These are phyloP conservation scores for Eidolon helvum DNA, from an alignment of 2,113 vertebrate species.

Conservation along the genomic window DNA sequence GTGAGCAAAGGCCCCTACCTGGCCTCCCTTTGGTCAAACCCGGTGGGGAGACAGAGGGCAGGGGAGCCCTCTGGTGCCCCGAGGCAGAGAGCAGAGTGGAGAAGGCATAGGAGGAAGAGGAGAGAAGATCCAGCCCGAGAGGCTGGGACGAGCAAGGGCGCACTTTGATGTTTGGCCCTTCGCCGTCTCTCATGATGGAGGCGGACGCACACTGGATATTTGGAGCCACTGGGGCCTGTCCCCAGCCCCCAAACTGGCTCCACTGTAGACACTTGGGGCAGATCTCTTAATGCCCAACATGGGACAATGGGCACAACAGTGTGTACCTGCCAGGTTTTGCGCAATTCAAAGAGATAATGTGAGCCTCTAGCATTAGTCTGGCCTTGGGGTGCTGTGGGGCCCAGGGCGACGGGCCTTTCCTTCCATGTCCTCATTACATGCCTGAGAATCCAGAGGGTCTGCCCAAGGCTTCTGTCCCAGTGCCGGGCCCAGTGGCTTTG, in stretches of 20 bases:
- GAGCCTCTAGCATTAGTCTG: not conserved
- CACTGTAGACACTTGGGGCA: not conserved
- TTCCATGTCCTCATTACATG: not conserved
- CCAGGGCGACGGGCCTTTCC: not conserved
- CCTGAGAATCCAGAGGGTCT: not conserved
- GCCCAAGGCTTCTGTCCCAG: not conserved
- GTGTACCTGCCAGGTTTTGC: too few species aligned
- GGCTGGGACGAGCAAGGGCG: not conserved
- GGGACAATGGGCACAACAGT: not conserved
- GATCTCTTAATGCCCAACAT: not conserved
- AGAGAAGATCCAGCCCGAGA: not conserved
- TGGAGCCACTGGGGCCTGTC: not conserved
- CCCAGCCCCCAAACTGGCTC: not conserved
- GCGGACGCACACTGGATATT: fast-evolving
- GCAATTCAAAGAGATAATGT: not conserved
- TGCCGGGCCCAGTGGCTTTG: not conserved
- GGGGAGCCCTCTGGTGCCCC: not conserved
- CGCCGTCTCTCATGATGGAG: fast-evolving
- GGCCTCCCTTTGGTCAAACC: not conserved
- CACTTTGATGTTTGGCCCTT: not conserved
- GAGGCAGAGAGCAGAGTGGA: not conserved
- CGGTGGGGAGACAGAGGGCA: not conserved
- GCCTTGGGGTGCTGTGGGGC: not conserved
- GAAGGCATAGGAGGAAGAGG: not conserved
- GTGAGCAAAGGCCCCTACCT: fast-evolving